Base-by-base conservation (phyloP, 2,113 vertebrate species). In the Amblyopsis rosae region DNA sequence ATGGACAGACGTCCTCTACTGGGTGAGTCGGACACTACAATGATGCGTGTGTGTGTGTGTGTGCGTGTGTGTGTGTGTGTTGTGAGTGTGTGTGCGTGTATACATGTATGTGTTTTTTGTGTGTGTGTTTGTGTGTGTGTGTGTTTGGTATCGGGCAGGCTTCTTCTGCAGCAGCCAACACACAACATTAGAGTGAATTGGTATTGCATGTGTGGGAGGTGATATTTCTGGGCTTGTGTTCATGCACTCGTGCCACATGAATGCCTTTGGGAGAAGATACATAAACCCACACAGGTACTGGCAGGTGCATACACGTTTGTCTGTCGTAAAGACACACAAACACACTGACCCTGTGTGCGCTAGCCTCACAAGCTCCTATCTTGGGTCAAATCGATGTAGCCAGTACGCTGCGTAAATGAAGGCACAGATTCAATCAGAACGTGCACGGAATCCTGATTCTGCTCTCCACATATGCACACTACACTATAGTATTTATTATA, bases 1-100 rank as follows among this genome's bases (percentile, higher is more conserved):
- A 78, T 99, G 97, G 97, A 99, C 98, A 0, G 96, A 98, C 0
- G 97, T 99, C 12, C 91, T 99, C 0, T 99, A 99, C 91, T 99
- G 98, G 98, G 98, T 99, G 94, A 82, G 97, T 92, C 92, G 87
- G 80, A 46, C 72, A 77, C 88, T 85, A 69, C 65, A 84, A 70
- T 63, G 26, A 12, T n/a, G 6, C 26, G 45, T 54, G 17, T 49
- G 13, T 58, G n/a, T 60, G 63, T 46, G 49, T 45, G n/a, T 53
- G 67, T 58, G 51, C 54, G 62, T 49, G 33, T 62, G 35, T 50
- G 64, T 68, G 60, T 46, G n/a, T 12, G 45, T 19, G 35, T 11
- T 12, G 45, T 19, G 35, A 6, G 60, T 19, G 46, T 49, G 60
- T n/a, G n/a, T n/a, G n/a, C n/a, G n/a, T n/a, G n/a, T n/a, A n/a